A percentile compares a stretch with the other conserved stretches of the same genome.
phyloP scores from a whole-genome alignment of 2,888 invertebrate genomes.

The Ramazzottius varieornatus region DNA sequence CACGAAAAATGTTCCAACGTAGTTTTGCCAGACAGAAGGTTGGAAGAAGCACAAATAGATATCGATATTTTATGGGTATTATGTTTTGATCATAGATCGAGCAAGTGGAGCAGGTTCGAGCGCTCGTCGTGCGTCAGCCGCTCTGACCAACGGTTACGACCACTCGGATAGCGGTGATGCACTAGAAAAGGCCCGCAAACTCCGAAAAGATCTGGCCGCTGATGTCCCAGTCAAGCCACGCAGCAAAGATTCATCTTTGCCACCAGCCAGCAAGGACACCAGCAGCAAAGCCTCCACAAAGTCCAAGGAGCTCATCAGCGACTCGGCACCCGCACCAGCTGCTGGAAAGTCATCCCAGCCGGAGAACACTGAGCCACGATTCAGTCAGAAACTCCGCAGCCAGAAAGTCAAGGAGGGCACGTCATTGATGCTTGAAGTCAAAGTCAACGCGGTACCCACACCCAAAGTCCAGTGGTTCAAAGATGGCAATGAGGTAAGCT shows the following conservation, averaged over 20 bases:
- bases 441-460: conserved; percentile 70
- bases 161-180: not conserved
- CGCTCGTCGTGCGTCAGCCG: not conserved
- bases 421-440: conserved; percentile 47
- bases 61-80: too few relatives aligned
- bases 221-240: not conserved
- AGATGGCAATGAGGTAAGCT: conserved; percentile 38
- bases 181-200: conserved; percentile 1
- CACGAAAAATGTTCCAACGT: too few relatives aligned
- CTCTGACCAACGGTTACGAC: not conserved
- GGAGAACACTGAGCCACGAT: conserved; percentile 58
- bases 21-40: too few relatives aligned
- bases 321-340: not conserved
- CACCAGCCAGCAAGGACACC: not conserved
- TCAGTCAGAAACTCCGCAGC: conserved; percentile 46
- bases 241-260: not conserved
- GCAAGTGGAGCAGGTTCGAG: not conserved
- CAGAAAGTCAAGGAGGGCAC: conserved; percentile 62
- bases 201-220: conserved; percentile 6
- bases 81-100: not conserved
- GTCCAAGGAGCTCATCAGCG: too few relatives aligned
- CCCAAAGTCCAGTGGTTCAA: conserved; percentile 71
- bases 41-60: too few relatives aligned
- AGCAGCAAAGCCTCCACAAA: not conserved
- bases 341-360: conserved; percentile 27